Evolutionary conservation across 1,140 invertebrate species (phyloP), one percentile per base, ranked within the genome.

Genomic region (Scaptomyza pallida): DNA sequence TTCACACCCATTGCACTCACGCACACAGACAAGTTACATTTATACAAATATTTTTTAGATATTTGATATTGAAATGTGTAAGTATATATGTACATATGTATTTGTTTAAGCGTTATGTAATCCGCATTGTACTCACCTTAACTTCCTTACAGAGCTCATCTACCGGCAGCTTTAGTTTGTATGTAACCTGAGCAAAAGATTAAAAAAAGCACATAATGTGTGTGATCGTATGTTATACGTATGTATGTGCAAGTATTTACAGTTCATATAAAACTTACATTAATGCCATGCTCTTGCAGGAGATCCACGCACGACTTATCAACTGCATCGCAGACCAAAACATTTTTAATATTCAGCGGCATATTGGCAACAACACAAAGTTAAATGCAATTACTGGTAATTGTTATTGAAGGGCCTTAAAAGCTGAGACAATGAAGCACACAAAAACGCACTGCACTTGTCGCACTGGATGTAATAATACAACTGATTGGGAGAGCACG

Each of bases 241-340:
- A 5, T 26, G 16, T 8, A 10, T 50, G 41, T 17, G 0, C 47
- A 16, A 35, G 30, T 35, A 3, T 47, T 23, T 13, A 37, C 2
- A 37, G 8, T 6, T 9, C 21, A 43, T 44, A 50, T 47, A 8
- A n/a, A 21, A 89, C 62, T 94, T 51, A 98, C 96, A 44, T 95
- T 92, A 69, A 99, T 95, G 12, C 95, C 95, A 89, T 97, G 93
- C 50, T 94, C 91, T 65, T 94, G 91, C 1, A 99, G 93, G 35
- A 98, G 94, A 57, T 97, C 93, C 1, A 95, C 94, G 91, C 98
- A 99, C 73, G 95, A 94, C 9, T 93, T 92, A 88, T 98, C 97
- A 2, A 99, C 96, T 17, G 97, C 96, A 92, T 99, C 98, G 72
- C 97, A 97, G 67, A 99, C 96, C 19, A 99, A 92, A 41, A 99